A percentile compares a stretch with the other conserved stretches of the same genome.
Conservation (phyloP, 2,797 vertebrate species). For the Australoheros facetus region DNA sequence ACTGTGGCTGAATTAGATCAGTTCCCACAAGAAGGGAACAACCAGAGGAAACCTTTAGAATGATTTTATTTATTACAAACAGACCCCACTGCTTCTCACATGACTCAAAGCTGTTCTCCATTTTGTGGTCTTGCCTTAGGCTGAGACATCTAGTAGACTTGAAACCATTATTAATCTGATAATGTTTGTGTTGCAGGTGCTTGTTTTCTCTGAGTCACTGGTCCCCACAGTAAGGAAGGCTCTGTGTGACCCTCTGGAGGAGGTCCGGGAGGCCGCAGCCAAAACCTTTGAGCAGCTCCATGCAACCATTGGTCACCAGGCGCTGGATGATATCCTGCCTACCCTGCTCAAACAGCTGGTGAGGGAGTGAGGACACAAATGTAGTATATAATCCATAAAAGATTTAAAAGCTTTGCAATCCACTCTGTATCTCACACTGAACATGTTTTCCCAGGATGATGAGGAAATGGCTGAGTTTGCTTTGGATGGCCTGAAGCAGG, state of each 20-base stretch:
- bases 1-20: background rate
- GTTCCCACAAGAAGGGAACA: background rate
- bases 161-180: background rate
- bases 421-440: background rate
- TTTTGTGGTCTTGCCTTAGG: too few species aligned
- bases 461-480: conserved; percentile 91
- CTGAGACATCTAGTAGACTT: background rate
- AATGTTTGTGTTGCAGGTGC: conserved; percentile 80
- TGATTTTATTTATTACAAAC: background rate
- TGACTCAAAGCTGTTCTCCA: background rate
- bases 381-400: background rate
- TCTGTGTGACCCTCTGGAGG: conserved; percentile 95
- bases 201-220: conserved; percentile 96
- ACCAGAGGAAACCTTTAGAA: background rate
- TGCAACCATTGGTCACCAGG: conserved; percentile 96
- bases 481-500: conserved; percentile 96
- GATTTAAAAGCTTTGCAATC: background rate
- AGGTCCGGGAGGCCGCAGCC: conserved; percentile 95
- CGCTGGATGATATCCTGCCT: conserved; percentile 96
- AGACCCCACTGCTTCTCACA: background rate
- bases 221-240: conserved; percentile 97
- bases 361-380: conserved; percentile 38
- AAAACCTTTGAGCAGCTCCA: conserved; percentile 99
- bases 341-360: conserved; percentile 95
- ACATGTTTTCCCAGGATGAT: conserved; percentile 82